Base-by-base conservation (phyloP, 2,113 vertebrate genomes). In the Tachuris rubrigastra region DNA sequence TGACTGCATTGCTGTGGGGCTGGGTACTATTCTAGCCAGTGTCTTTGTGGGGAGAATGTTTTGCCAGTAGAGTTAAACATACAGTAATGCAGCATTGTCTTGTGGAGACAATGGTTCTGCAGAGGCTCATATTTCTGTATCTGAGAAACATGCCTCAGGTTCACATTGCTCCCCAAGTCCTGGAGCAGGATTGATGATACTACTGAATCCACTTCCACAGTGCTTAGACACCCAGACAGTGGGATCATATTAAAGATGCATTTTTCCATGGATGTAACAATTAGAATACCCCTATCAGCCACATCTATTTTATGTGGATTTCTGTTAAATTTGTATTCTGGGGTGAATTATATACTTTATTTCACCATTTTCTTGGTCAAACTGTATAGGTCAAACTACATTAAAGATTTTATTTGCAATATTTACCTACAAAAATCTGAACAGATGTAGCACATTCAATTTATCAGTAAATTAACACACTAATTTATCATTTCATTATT, bases 1-100 rank as follows among this genome's bases (percentile, higher is more conserved):
- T 0, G 0, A 6, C 27, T 23, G 3, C 60, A 46, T 15, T 20
- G 13, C 31, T 31, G 16, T 12, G 18, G 42, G 49, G 17, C 47
- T 53, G 31, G 7, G 18, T 49, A 24, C 27, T 25, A 42, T 5
- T 3, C 23, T 42, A 53, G 42, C 28, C 30, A 49, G 44, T 24
- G 16, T 25, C 42, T 66, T 42, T 39, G 5, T 1, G 15, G 19
- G 13, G 10, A 81, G 30, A 72, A 55, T 4, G 4, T 53, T 85
- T 89, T 85, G 33, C 11, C 31, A 74, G n/a, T 17, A 42, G 9
- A 75, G n/a, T 31, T 15, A 47, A 63, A 60, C 2, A 12, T 39
- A 24, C 49, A n/a, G 3, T 44, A 23, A 12, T 15, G 33, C 39
- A 87, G 12, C 15, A 13, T 5, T 2, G 1, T 35, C n/a, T 84